Percentiles rank a stretch among this genome's conserved stretches.
Conservation (phyloP, 1,140 invertebrate genomes). For the Thaumatotibia leucotreta region DNA sequence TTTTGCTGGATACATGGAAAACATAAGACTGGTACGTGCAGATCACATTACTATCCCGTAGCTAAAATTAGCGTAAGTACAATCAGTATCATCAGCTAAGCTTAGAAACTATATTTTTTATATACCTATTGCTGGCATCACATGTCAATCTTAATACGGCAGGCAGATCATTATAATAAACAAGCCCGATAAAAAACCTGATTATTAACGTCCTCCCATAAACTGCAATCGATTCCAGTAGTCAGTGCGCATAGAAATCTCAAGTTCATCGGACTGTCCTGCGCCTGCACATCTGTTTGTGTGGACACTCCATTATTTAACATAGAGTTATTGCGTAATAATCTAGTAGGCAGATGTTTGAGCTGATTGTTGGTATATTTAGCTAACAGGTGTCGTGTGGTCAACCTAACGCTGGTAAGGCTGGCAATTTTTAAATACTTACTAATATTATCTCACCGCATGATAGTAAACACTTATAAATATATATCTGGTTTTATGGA, state of each 20-base stretch:
- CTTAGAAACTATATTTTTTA: too few species aligned
- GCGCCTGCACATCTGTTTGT: slow-evolving; percentile 48
- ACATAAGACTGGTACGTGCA: too few species aligned
- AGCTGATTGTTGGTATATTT: slow-evolving; percentile 64
- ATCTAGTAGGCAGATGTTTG: slow-evolving; percentile 61
- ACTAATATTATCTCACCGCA: neutral
- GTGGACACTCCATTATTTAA: slow-evolving; percentile 51
- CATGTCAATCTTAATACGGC: neutral
- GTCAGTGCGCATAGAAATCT: slow-evolving; percentile 38
- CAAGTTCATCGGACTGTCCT: slow-evolving; percentile 51
- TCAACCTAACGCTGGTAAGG: slow-evolving; percentile 46
- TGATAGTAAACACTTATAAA: too few species aligned
- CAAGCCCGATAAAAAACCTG: neutral
- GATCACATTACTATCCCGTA: too few species aligned
- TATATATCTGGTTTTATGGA: too few species aligned
- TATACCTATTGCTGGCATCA: neutral
- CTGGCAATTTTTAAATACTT: slow-evolving; percentile 8
- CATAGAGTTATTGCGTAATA: slow-evolving; percentile 68
- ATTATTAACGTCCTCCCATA: neutral
- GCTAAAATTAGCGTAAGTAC: too few species aligned
- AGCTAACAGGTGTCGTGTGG: slow-evolving; percentile 56
- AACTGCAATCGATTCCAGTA: neutral
- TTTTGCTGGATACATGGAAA: too few species aligned
- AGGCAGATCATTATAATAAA: neutral
- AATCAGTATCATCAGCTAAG: too few species aligned